phyloP scores from a whole-genome alignment of 2,888 invertebrate species.

The Atherix ibis region DNA sequence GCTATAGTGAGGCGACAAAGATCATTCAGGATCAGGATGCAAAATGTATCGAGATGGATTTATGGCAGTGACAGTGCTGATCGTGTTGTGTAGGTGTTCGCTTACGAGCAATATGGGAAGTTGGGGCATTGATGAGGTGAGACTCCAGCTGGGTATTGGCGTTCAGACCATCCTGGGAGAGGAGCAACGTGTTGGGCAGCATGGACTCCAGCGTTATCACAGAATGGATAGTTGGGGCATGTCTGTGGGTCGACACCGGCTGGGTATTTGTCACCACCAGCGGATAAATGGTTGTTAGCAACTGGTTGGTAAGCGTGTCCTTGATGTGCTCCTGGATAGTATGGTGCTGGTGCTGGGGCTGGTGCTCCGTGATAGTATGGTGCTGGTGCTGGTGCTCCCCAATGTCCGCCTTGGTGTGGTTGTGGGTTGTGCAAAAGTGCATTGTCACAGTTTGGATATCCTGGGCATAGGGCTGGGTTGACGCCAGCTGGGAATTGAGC shows the following conservation, averaged over 20 bases:
- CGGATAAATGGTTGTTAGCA: slow-evolving; percentile 15
- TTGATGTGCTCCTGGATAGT: slow-evolving; percentile 19
- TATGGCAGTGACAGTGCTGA: neutral
- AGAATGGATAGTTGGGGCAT: slow-evolving; percentile 39
- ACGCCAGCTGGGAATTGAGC: slow-evolving; percentile 36
- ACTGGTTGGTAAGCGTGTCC: slow-evolving; percentile 18
- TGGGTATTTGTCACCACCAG: slow-evolving; percentile 32
- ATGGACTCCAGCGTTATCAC: slow-evolving; percentile 29
- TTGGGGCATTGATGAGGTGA: slow-evolving; percentile 33
- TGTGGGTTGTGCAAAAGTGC: slow-evolving; percentile 30
- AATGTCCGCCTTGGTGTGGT: slow-evolving; percentile 19
- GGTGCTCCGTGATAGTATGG: slow-evolving; percentile 14
- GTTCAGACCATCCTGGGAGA: slow-evolving; percentile 33
- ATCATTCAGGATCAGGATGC: no score
- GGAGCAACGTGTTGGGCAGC: slow-evolving; percentile 25
- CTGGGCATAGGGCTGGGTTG: slow-evolving; percentile 35
- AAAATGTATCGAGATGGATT: no score
- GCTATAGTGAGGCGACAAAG: no score
- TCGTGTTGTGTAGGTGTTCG: no score
- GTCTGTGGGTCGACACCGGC: slow-evolving; percentile 34
- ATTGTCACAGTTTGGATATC: slow-evolving; percentile 37
- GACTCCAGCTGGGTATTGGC: slow-evolving; percentile 34
- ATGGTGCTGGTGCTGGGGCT: slow-evolving; percentile 12
- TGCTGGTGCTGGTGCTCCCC: slow-evolving; percentile 16
- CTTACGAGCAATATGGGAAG: slow-evolving; percentile 34